These are phyloP conservation scores for Leucophenga varia DNA, from an alignment of 1,140 invertebrate species.

Conservation along the genomic window DNA sequence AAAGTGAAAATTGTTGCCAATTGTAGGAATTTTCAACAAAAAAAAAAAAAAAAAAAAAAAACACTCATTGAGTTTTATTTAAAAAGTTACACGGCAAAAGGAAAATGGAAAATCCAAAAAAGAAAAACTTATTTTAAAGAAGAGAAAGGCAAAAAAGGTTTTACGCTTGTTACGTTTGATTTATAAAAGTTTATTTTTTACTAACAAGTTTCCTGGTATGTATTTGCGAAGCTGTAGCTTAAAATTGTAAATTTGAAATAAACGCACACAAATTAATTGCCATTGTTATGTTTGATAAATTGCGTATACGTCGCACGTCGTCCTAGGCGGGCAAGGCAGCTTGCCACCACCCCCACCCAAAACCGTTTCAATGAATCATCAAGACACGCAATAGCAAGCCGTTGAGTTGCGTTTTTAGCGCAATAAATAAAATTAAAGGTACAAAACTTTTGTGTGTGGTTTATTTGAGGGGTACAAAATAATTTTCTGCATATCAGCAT, in stretches of 20 bases:
- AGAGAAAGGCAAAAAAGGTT: too few relatives aligned
- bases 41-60: too few relatives aligned
- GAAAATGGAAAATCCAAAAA: conserved; percentile 1
- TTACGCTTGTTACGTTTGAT: conserved; percentile 54
- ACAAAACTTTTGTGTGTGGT: conserved; percentile 13
- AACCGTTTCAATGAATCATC: too few relatives aligned
- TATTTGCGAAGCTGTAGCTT: background rate
- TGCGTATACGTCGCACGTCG: conserved; percentile 35
- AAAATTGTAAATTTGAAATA: conserved; percentile 11
- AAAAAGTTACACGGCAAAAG: conserved; percentile 31
- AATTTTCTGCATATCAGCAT: conserved; percentile 26
- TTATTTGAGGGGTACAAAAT: conserved; percentile 7
- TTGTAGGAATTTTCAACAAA: conserved; percentile 47
- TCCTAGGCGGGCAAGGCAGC: conserved; percentile 1
- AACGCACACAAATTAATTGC: conserved; percentile 47
- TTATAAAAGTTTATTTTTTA: conserved; percentile 46
- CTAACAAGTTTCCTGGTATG: background rate
- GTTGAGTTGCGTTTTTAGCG: conserved; percentile 25
- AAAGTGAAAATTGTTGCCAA: conserved; percentile 25
- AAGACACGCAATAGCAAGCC: background rate
- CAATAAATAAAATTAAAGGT: conserved; percentile 35
- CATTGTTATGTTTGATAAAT: conserved; percentile 52
- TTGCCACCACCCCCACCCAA: too few relatives aligned
- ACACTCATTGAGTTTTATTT: conserved; percentile 46
- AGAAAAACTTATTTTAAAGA: too few relatives aligned